A percentile compares a stretch with the other conserved stretches of the same genome.
These are phyloP conservation scores for Eilema griseolum DNA, from an alignment of 2,888 invertebrate species.

Conservation along the genomic window DNA sequence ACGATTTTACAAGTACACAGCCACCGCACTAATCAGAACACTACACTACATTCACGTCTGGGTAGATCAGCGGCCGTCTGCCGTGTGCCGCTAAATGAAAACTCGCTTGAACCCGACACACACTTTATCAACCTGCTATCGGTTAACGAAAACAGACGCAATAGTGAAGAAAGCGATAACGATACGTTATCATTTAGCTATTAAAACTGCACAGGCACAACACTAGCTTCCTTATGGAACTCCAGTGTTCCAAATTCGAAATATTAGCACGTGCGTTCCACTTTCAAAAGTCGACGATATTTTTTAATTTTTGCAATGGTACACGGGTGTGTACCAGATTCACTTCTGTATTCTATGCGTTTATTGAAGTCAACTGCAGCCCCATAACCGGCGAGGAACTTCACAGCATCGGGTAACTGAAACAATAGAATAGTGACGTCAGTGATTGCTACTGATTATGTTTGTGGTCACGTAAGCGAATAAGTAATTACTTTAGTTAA, in stretches of 20 bases:
- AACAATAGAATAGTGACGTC: slow-evolving; percentile 73
- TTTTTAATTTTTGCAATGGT: slow-evolving; percentile 55
- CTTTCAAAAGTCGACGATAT: slow-evolving; percentile 47
- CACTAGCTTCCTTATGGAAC: slow-evolving; percentile 65
- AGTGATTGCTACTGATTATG: slow-evolving; percentile 53
- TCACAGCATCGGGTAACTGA: slow-evolving; percentile 78
- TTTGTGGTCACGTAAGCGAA: slow-evolving; percentile 55
- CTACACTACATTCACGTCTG: slow-evolving; percentile 60
- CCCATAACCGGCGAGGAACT: slow-evolving; percentile 79
- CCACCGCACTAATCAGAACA: slow-evolving; percentile 30
- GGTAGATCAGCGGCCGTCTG: slow-evolving; percentile 51
- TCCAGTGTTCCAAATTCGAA: slow-evolving; percentile 45
- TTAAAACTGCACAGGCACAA: slow-evolving; percentile 56
- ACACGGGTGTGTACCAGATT: slow-evolving; percentile 64
- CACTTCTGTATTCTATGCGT: slow-evolving; percentile 48
- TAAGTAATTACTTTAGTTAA: slow-evolving; percentile 44
- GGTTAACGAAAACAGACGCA: slow-evolving; percentile 70
- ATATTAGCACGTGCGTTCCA: slow-evolving; percentile 45
- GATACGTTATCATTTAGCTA: slow-evolving; percentile 57
- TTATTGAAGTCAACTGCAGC: slow-evolving; percentile 76
- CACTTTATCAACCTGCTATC: slow-evolving; percentile 66
- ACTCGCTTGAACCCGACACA: slow-evolving; percentile 42
- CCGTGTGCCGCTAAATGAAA: slow-evolving; percentile 55
- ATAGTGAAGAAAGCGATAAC: slow-evolving; percentile 60
- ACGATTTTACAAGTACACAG: slow-evolving; percentile 40